These are phyloP conservation scores for Pristionchus entomophagus DNA, from an alignment of 2,888 invertebrate species.

Conservation along the genomic window DNA sequence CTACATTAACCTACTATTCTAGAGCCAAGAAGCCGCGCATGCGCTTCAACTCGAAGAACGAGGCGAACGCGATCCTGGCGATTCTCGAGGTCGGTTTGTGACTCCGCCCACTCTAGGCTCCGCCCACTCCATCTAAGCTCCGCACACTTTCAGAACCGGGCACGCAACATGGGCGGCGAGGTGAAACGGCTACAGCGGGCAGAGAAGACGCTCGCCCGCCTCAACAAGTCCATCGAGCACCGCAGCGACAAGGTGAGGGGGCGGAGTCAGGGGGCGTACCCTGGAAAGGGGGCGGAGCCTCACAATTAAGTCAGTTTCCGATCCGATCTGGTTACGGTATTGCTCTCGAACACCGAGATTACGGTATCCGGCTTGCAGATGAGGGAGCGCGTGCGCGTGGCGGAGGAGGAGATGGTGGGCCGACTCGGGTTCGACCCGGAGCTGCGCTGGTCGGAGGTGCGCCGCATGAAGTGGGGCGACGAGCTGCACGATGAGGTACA, in stretches of 20 bases:
- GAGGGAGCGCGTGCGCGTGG: neutral
- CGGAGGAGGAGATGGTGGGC: neutral
- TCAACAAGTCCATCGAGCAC: neutral
- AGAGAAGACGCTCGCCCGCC: neutral
- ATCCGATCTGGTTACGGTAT: too few relatives aligned
- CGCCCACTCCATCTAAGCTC: slow-evolving; percentile 19
- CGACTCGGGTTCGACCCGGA: neutral
- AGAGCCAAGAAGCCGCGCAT: neutral
- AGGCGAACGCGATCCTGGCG: neutral
- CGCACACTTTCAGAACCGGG: neutral
- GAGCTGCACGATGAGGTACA: neutral
- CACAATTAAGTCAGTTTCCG: too few relatives aligned
- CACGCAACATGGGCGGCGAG: neutral
- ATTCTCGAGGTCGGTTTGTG: neutral
- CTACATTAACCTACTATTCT: neutral
- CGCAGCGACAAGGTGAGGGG: neutral
- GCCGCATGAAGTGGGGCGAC: neutral
- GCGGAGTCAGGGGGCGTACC: neutral
- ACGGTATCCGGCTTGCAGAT: neutral
- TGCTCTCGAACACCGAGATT: neutral
- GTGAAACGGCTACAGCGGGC: neutral
- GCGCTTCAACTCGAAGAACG: neutral
- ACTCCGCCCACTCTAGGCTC: slow-evolving; percentile 12
- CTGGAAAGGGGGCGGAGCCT: neutral
- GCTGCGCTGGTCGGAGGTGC: neutral